Base-by-base conservation (phyloP, 2,113 vertebrate genomes). In the Micromys minutus region DNA sequence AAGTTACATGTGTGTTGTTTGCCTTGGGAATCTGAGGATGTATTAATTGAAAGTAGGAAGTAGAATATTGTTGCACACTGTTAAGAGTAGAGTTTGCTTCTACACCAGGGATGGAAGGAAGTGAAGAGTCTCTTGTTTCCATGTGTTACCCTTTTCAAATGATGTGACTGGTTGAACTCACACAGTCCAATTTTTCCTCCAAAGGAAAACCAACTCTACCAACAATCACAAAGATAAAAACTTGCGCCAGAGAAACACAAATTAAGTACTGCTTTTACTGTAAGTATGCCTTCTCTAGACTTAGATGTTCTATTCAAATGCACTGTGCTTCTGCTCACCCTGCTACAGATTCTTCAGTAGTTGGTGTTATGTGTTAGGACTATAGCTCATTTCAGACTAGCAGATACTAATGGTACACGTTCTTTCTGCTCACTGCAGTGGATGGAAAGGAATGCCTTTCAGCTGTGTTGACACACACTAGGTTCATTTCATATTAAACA, bases 151-250 rank as follows among this genome's bases (percentile, higher is more conserved):
- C 39, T 52, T 92, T 47, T 81, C 7, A 89, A 16, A 26, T 1
- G 1, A 36, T 71, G 7, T 39, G 91, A 2, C 34, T 96, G 95
- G 0, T 65, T 91, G 87, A 89, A 94, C 87, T 71, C 61, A 96
- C 61, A 26, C 52, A 61, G 94, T 95, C 4, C 42, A 21, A 52
- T 97, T 97, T 61, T 88, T 86, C 96, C 92, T 94, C 85, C 77
- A 57, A 97, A 99, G 99, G 99, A 99, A 99, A 99, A 99, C 99
- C 95, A 99, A 99, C 98, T 99, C 99, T 97, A 99, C 99, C 98
- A 99, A 99, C 99, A 99, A 99, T 98, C 99, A 99, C 98, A 99
- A 99, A 99, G 99, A 99, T 98, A 99, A 99, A 99, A 99, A 99
- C 98, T 98, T 99, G 98, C 99, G 99, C 97, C 99, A 99, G 98